phyloP scores from a whole-genome alignment of 2,113 vertebrate species.

The Chaetodon trifascialis region DNA sequence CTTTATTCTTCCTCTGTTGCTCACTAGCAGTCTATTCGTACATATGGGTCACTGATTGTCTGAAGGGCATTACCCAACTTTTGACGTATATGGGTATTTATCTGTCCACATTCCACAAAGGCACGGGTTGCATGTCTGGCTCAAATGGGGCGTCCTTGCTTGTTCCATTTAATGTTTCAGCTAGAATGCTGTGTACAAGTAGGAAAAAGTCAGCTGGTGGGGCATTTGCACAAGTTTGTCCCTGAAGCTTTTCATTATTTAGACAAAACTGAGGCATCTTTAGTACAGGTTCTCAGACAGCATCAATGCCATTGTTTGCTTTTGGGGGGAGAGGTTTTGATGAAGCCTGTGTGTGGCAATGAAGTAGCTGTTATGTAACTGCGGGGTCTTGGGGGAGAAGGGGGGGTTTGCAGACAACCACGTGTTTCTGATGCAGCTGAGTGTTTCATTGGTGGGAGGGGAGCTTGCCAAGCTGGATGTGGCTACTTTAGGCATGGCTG shows the following conservation, averaged over 20 bases:
- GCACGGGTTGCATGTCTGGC: not conserved
- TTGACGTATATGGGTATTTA: not conserved
- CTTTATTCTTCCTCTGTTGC: not conserved
- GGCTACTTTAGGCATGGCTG: slow-evolving; percentile 37
- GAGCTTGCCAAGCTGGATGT: slow-evolving; percentile 41
- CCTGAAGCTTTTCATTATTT: not conserved
- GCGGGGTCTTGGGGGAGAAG: slow-evolving; percentile 21
- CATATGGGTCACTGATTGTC: not conserved
- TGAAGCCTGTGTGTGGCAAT: slow-evolving; percentile 18
- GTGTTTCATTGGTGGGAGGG: slow-evolving; percentile 31
- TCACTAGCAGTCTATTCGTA: not conserved
- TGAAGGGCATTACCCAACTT: not conserved
- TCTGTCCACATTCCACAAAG: not conserved
- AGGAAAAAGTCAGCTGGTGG: not conserved
- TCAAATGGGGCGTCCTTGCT: not conserved
- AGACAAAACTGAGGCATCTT: not conserved
- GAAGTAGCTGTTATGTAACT: slow-evolving; percentile 46
- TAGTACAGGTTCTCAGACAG: not conserved
- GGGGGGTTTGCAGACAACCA: slow-evolving; percentile 30
- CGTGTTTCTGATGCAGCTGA: slow-evolving; percentile 53
- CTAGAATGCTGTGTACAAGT: slow-evolving; percentile 3
- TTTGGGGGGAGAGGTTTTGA: slow-evolving; percentile 9
- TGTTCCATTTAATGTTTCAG: slow-evolving; percentile 16
- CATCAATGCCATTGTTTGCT: not conserved
- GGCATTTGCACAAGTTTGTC: not conserved